Percentiles rank a stretch among this genome's conserved stretches.
Conservation (phyloP, 2,113 vertebrate genomes). For the Caranx melampygus region DNA sequence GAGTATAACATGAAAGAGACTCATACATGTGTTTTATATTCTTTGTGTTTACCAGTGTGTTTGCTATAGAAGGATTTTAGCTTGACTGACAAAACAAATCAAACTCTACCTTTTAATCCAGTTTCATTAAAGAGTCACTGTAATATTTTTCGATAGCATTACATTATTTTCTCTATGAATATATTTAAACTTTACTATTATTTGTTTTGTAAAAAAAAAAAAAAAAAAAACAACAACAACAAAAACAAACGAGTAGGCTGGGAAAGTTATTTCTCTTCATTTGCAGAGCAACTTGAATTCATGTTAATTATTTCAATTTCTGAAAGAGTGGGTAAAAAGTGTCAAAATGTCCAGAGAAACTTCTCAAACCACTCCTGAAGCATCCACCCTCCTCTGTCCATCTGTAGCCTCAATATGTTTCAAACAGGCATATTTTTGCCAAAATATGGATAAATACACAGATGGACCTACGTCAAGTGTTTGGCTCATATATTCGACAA, state of each 20-base stretch:
- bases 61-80: no score
- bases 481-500: neutral
- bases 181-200: neutral
- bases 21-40: no score
- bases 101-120: neutral
- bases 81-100: neutral
- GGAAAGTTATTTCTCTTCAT: neutral
- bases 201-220: neutral
- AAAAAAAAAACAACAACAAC: no score
- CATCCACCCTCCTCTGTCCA: neutral
- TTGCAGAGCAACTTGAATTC: neutral
- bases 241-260: neutral
- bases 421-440: neutral
- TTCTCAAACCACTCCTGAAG: neutral
- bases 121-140: neutral
- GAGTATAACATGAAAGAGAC: no score
- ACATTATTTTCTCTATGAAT: neutral
- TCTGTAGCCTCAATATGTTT: conserved; percentile 2
- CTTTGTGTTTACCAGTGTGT: no score
- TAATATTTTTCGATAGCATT: neutral
- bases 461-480: neutral
- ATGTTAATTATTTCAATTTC: neutral
- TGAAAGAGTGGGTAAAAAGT: neutral
- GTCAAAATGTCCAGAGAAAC: neutral
- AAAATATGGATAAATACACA: conserved; percentile 6